These are phyloP conservation scores for Bibio marci DNA, from an alignment of 2,888 invertebrate species.

Conservation along the genomic window DNA sequence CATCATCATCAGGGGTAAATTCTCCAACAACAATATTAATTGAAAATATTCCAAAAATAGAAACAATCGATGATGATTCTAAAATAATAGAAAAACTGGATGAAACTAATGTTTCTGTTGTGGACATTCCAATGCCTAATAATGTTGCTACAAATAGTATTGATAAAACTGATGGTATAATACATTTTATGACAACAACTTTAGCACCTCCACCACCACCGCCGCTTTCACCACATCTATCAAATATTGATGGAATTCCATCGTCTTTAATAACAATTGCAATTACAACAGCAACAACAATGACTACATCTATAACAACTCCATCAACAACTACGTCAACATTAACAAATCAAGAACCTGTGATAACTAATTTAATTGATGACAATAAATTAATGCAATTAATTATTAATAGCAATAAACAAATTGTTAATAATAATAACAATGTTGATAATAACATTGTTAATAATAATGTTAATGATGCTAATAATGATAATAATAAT, in stretches of 20 bases:
- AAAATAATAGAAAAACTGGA: not conserved
- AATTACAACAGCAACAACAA: not conserved
- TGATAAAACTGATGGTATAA: not conserved
- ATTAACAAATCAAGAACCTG: not conserved
- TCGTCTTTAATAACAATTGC: no score
- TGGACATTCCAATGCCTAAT: slow-evolving; percentile 53
- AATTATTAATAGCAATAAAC: no score
- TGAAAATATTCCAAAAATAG: no score
- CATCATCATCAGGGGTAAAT: no score
- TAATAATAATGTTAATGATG: no score
- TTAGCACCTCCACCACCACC: not conserved
- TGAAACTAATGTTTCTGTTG: not conserved
- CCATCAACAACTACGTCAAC: not conserved
- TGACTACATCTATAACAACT: not conserved
- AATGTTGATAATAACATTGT: no score
- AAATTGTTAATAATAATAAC: no score
- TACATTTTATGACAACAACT: not conserved
- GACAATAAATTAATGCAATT: not conserved
- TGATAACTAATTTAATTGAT: not conserved
- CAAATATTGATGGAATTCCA: not conserved
- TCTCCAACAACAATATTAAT: no score
- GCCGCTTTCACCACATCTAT: not conserved
- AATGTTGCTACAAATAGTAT: not conserved
- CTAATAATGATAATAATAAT: slow-evolving; percentile 2
- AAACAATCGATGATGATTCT: no score